These are phyloP conservation scores for Acinonyx jubatus DNA, from an alignment of 2,113 vertebrate genomes.

Conservation along the genomic window DNA sequence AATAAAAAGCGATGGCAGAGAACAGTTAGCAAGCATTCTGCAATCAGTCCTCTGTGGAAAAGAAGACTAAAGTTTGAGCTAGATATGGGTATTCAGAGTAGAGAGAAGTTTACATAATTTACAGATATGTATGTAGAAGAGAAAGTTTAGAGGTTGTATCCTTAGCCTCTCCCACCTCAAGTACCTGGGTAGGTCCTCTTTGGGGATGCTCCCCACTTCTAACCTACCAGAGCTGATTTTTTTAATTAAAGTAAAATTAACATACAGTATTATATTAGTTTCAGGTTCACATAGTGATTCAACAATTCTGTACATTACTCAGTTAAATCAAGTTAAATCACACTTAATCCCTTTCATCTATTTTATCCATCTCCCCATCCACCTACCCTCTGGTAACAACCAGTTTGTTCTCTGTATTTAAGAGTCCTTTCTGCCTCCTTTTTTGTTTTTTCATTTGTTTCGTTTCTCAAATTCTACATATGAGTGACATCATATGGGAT, in stretches of 20 bases:
- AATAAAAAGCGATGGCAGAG: background rate
- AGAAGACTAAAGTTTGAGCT: background rate
- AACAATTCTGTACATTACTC: background rate
- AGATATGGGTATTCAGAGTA: background rate
- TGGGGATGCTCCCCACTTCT: accelerated
- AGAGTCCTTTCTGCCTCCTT: background rate
- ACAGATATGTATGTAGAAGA: background rate
- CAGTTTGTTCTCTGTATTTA: background rate
- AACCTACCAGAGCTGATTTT: background rate
- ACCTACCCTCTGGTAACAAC: background rate
- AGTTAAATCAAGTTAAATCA: background rate
- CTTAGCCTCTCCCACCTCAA: background rate
- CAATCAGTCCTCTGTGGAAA: background rate
- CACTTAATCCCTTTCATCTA: background rate
- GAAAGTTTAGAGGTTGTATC: background rate
- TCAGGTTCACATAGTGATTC: background rate
- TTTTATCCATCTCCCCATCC: background rate
- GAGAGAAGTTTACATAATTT: background rate
- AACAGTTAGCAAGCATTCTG: background rate
- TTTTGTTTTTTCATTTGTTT: background rate
- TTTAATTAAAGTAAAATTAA: background rate
- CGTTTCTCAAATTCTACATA: background rate
- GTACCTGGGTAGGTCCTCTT: background rate
- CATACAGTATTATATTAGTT: background rate
- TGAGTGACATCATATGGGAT: background rate